A percentile compares a stretch with the other conserved stretches of the same genome.
These are phyloP conservation scores for Apostichopus japonicus DNA, from an alignment of 35 echinoderm and acorn worm species.

Conservation along the genomic window DNA sequence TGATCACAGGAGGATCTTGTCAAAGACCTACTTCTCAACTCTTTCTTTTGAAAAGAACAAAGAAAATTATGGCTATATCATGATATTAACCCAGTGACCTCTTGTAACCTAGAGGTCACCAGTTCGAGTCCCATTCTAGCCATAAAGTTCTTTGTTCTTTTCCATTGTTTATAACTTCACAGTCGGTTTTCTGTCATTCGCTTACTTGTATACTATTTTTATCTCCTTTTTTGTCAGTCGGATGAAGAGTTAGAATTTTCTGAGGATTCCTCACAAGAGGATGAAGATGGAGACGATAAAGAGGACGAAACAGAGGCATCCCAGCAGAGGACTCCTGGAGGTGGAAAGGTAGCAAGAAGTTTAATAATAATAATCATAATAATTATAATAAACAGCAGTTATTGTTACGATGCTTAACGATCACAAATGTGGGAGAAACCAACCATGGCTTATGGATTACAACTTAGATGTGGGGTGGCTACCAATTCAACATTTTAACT, in stretches of 20 bases:
- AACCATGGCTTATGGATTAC: no score
- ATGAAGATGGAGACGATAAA: constrained; percentile 72
- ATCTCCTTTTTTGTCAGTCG: constrained; percentile 3
- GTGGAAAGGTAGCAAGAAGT: not conserved
- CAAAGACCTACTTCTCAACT: no score
- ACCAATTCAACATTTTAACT: no score
- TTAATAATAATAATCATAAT: no score
- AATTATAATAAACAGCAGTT: no score
- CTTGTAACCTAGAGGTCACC: not conserved
- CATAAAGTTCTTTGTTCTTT: no score
- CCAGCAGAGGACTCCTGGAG: constrained; percentile 61
- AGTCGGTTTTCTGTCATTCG: not conserved
- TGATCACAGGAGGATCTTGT: no score
- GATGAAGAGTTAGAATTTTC: constrained; percentile 86
- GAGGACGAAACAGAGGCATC: constrained; percentile 57
- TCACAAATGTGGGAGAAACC: no score
- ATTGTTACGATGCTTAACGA: no score
- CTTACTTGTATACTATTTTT: not conserved
- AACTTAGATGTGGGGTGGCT: no score
- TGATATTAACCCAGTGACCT: not conserved
- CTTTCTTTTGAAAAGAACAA: no score
- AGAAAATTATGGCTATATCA: not conserved
- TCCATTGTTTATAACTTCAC: not conserved
- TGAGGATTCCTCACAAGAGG: constrained; percentile 78
- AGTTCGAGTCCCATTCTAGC: no score